phyloP scores from a whole-genome alignment of 2,113 vertebrate genomes.

The Ursus arctos region DNA sequence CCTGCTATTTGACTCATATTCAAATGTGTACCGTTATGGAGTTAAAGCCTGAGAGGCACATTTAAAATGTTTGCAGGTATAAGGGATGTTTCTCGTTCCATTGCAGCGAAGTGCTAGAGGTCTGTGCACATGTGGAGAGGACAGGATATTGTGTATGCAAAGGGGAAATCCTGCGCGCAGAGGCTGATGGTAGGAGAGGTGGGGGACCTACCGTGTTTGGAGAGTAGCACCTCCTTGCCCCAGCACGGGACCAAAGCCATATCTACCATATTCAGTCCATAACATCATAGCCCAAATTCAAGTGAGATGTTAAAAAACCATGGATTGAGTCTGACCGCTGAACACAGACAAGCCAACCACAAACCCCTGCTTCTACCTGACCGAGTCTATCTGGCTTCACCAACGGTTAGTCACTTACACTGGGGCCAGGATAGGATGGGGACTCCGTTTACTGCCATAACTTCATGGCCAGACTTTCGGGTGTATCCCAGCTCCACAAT shows the following conservation, averaged over 20 bases:
- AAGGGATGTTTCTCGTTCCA: background rate
- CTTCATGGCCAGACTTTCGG: background rate
- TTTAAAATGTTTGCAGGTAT: background rate
- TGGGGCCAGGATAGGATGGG: fast-evolving
- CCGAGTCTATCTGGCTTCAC: background rate
- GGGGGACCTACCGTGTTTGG: background rate
- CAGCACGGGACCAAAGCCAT: background rate
- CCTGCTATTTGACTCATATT: background rate
- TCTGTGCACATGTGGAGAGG: background rate
- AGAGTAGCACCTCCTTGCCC: background rate
- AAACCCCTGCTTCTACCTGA: background rate
- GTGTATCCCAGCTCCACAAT: background rate
- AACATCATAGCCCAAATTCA: background rate
- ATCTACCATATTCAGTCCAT: background rate
- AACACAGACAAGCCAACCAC: background rate
- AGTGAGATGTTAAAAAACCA: background rate
- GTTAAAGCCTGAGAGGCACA: background rate
- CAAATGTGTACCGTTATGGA: background rate
- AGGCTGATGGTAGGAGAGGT: background rate
- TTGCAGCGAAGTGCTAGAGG: background rate
- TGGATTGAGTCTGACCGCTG: background rate
- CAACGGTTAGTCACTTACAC: background rate
- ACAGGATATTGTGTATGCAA: background rate
- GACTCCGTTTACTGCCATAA: background rate
- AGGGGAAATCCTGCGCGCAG: background rate